Evolutionary conservation across 2,113 vertebrate genomes (phyloP).

Genomic region (Myrmophylax atrothorax): DNA sequence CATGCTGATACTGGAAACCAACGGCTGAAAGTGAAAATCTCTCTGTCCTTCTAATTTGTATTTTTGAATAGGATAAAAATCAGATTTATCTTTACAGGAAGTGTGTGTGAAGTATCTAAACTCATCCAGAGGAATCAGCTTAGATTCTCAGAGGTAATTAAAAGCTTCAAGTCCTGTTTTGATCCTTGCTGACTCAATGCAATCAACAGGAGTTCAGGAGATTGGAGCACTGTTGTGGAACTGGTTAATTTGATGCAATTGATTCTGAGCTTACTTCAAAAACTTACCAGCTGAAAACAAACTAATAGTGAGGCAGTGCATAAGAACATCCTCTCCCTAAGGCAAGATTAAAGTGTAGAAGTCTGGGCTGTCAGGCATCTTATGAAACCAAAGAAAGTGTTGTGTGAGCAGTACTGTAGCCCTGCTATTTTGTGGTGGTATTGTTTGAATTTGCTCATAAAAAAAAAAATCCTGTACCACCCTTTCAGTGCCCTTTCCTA

Average conservation of each 20-base stretch:
- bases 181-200: neutral
- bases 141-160: constrained; percentile 13
- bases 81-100: neutral
- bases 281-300: constrained; percentile 4
- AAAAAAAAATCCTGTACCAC: neutral
- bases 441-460: neutral
- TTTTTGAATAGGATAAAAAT: neutral
- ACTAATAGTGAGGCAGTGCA: neutral
- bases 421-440: neutral
- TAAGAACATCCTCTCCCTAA: neutral
- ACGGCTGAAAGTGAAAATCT: neutral
- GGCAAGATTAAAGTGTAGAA: neutral
- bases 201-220: neutral
- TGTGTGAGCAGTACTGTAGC: neutral
- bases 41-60: neutral
- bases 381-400: neutral
- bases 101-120: neutral
- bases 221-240: constrained; percentile 16
- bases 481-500: neutral
- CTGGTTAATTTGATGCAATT: constrained; percentile 18
- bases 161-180: neutral
- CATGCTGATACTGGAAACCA: neutral
- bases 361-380: neutral
- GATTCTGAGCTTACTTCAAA: constrained; percentile 22
- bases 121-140: neutral